phyloP scores from a whole-genome alignment of 2,113 vertebrate species.

The Leptobrachium ailaonicum region DNA sequence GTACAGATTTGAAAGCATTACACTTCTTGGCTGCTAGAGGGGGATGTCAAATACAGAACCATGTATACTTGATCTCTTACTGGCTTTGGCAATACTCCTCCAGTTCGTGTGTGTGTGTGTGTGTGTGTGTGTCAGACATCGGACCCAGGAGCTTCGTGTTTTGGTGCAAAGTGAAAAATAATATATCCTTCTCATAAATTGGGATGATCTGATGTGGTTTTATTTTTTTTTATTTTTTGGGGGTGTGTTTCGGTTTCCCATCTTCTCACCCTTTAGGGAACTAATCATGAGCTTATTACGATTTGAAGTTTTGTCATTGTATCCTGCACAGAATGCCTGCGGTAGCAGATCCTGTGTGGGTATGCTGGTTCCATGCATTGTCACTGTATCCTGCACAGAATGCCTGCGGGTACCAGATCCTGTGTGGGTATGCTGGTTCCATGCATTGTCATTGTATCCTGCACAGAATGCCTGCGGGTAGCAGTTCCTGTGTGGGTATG shows the following conservation, averaged over 20 bases:
- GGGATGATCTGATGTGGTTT: background rate
- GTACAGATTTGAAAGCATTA: no score
- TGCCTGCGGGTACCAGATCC: background rate
- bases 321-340: background rate
- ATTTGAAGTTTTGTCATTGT: background rate
- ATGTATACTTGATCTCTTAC: no score
- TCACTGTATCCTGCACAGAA: background rate
- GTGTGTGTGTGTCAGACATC: no score
- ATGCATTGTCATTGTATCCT: background rate
- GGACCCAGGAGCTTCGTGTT: no score
- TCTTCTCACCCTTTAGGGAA: slow-evolving; percentile 12
- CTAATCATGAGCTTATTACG: slow-evolving; percentile 14
- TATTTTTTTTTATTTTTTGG: slow-evolving; percentile 2
- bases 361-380: background rate
- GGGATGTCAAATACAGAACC: no score
- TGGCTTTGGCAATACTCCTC: no score
- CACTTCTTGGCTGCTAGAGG: no score
- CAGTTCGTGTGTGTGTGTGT: no score
- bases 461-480: background rate
- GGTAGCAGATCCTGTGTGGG: background rate
- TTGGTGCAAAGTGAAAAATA: no score
- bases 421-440: background rate
- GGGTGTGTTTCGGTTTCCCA: background rate
- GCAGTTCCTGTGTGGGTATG: background rate
- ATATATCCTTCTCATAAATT: background rate